Evolutionary conservation across 2,113 vertebrate species (phyloP).

Genomic region (Pangasianodon hypophthalmus): DNA sequence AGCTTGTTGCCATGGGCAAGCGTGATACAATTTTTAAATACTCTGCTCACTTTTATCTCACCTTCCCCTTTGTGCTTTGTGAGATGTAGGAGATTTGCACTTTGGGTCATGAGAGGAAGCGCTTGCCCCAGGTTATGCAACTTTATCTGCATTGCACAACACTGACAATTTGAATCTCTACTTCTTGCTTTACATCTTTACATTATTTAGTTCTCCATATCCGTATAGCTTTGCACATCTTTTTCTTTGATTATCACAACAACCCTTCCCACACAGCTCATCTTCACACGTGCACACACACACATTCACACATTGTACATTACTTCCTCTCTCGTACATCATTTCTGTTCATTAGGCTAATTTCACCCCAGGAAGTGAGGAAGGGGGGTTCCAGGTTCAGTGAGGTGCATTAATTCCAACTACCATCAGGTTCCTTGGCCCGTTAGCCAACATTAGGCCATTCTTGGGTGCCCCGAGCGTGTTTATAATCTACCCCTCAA

Average conservation of each 20-base stretch:
- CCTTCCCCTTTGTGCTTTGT: background rate
- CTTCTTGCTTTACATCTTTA: background rate
- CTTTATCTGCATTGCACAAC: background rate
- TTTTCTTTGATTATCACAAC: background rate
- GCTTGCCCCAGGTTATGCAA: background rate
- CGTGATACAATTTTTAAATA: background rate
- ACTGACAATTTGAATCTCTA: background rate
- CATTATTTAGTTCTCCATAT: background rate
- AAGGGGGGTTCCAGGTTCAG: background rate
- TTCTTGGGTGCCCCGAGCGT: background rate
- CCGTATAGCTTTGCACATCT: background rate
- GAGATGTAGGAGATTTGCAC: background rate
- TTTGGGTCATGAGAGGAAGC: background rate
- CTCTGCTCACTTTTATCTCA: background rate
- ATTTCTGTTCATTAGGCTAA: conserved; percentile 25
- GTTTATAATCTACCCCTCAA: background rate
- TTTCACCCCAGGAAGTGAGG: background rate
- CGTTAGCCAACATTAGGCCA: conserved; percentile 15
- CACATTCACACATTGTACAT: background rate
- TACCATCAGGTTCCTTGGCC: background rate
- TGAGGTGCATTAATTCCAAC: background rate
- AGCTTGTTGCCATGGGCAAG: background rate
- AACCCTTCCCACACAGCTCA: background rate
- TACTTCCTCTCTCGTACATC: conserved; percentile 4
- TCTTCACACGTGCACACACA: background rate